Evolutionary conservation across 2,113 vertebrate species (phyloP).

Genomic region (Ciconia maguari): DNA sequence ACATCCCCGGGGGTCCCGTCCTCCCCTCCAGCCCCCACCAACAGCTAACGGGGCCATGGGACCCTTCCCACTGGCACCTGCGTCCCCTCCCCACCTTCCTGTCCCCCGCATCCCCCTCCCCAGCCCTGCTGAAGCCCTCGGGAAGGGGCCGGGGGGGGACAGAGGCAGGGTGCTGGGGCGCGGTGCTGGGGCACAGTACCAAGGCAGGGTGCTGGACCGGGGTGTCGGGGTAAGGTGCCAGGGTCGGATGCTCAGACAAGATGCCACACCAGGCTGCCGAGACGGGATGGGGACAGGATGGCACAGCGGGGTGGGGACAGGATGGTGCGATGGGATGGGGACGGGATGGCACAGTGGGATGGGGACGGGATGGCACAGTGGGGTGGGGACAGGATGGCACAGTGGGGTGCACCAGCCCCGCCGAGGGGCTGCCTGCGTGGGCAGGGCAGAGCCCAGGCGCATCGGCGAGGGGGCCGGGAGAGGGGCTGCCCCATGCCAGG

Average conservation of each 20-base stretch:
- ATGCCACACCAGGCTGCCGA: not conserved
- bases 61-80: not conserved
- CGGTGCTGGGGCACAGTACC: too few species aligned
- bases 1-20: not conserved
- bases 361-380: not conserved
- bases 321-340: not conserved
- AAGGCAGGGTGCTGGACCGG: not conserved
- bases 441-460: not conserved
- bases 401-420: too few species aligned
- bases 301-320: too few species aligned
- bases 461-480: not conserved
- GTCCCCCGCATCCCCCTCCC: too few species aligned
- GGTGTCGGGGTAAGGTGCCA: not conserved
- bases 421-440: not conserved
- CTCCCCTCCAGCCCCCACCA: not conserved
- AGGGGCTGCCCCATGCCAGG: too few species aligned
- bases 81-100: not conserved
- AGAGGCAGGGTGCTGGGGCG: not conserved
- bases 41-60: not conserved
- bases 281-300: not conserved
- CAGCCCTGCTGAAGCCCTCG: not conserved
- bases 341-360: not conserved
- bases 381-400: too few species aligned
- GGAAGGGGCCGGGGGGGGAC: too few species aligned
- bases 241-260: not conserved